These are phyloP conservation scores for Macaria notata DNA, from an alignment of 2,888 invertebrate species.

Conservation along the genomic window DNA sequence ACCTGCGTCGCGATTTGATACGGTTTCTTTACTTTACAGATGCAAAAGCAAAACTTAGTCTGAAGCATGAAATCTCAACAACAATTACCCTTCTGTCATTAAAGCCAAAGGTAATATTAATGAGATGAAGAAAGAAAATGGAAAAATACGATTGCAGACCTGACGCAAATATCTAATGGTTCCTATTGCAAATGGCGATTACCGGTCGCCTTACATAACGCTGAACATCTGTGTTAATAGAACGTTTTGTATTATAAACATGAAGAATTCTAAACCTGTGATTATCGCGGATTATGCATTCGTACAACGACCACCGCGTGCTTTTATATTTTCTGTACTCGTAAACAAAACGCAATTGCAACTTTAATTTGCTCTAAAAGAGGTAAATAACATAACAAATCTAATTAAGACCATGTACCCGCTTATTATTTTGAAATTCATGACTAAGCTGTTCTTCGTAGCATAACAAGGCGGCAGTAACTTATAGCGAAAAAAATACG, in stretches of 20 bases:
- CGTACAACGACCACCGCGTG: background rate
- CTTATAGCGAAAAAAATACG: no score
- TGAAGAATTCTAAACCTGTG: conserved; percentile 36
- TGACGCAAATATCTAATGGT: conserved; percentile 16
- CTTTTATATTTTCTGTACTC: conserved; percentile 22
- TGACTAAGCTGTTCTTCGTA: no score
- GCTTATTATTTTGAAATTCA: conserved; percentile 10
- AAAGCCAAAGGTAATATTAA: conserved; percentile 16
- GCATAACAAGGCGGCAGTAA: no score
- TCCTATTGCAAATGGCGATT: conserved; percentile 13
- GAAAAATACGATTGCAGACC: conserved; percentile 19
- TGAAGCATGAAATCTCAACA: conserved; percentile 8
- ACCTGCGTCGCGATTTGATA: conserved; percentile 11
- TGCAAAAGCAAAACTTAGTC: background rate
- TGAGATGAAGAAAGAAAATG: conserved; percentile 20
- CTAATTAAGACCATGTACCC: conserved; percentile 20
- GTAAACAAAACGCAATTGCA: conserved; percentile 21
- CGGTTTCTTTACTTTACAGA: conserved; percentile 5
- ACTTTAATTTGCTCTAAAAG: conserved; percentile 23
- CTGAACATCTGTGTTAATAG: conserved; percentile 75
- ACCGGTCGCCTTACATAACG: conserved; percentile 56
- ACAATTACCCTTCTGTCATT: conserved; percentile 11
- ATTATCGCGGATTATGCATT: conserved; percentile 13
- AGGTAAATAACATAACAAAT: conserved; percentile 17
- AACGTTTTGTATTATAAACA: conserved; percentile 51